Conservation (phyloP, 2,113 vertebrate genomes). For the Sclerurus mexicanus region DNA sequence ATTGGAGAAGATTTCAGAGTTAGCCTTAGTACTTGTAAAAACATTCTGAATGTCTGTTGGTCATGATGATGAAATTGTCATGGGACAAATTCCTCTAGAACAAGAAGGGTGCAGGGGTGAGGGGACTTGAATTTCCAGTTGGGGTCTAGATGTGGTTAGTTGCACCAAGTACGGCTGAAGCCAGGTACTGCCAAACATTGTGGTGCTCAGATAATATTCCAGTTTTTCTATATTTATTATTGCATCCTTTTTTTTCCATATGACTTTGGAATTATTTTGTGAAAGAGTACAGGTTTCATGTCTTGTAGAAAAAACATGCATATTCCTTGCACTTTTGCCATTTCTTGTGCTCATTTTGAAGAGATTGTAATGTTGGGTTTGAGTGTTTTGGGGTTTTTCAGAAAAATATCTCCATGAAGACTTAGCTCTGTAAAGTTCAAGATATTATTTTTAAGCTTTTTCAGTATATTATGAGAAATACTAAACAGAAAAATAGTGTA, state of each 20-base stretch:
- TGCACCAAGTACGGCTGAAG: neutral
- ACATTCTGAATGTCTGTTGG: neutral
- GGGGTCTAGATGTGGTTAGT: neutral
- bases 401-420: neutral
- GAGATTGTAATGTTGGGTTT: neutral
- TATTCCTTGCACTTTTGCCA: neutral
- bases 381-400: neutral
- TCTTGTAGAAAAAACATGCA: fast-evolving
- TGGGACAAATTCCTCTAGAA: neutral
- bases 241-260: neutral
- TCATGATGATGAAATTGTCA: neutral
- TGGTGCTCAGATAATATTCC: neutral
- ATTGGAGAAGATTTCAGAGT: neutral
- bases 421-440: neutral
- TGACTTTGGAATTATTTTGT: neutral
- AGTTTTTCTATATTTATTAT: neutral
- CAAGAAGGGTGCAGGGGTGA: neutral
- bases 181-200: neutral
- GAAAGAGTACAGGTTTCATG: neutral
- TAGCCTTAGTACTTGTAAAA: neutral
- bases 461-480: neutral
- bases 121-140: neutral
- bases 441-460: neutral
- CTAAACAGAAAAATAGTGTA: neutral
- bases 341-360: neutral